Base-by-base conservation (phyloP, 2,888 invertebrate genomes). In the Trissoscelio sp. region DNA sequence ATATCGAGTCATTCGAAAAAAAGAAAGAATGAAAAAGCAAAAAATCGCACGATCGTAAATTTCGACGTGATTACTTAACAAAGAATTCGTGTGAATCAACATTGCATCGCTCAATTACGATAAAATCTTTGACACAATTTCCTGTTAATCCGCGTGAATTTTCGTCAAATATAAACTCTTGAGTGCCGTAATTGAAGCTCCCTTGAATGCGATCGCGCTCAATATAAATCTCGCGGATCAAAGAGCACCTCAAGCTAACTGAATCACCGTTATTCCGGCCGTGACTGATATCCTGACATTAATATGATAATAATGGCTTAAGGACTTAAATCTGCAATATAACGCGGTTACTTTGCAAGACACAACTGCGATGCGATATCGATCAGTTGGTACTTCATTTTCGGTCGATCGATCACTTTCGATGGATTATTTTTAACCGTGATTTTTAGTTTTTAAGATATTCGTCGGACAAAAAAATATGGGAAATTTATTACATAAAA, bases 221-320 rank as follows among this genome's bases (percentile, higher is more conserved):
- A 70, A 70, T 64, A 70, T 70, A 70, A 72, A 79, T 72, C 70
- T 37, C 58, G 39, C 12, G 51, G 51, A 72, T 64, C 66, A 79
- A 79, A 64, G 44, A 66, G 48, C 34, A 57, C 53, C 70, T 64
- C 57, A 51, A 51, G 69, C 16, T 78, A 78, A 79, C 64, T 51
- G 44, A 72, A 79, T 72, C 42, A 28, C 78, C 72, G 72, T 79
- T 79, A 79, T 66, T 66, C 51, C 37, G 12, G 31, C 46, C 70
- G 64, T 57, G 78, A 70, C 70, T 70, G 64, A 75, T 64, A 62
- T 57, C 28, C 70, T 64, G 77, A 60, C 66, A 70, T 67, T 81
- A 81, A 77, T 81, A 77, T 81, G 58, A 73, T 81, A 73, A 81
- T 81, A 81, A 77, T 81, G 51, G 51, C 39, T 62, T 64, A 58